Base-by-base conservation (phyloP, 2,888 invertebrate species). In the Oscheius sp. region DNA sequence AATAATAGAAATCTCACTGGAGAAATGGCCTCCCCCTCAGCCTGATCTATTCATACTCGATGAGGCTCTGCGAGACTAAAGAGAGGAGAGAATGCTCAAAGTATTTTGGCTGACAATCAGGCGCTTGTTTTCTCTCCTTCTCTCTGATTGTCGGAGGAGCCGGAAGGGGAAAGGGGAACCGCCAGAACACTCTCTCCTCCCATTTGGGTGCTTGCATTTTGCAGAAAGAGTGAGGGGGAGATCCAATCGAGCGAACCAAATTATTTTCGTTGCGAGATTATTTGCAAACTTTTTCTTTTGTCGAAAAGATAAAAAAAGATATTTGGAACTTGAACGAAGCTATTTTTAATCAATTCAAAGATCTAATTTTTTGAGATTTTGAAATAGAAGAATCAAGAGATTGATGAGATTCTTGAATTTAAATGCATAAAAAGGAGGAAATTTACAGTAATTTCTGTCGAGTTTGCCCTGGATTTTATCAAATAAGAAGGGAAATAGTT, bases 101-200 rank as follows among this genome's bases (percentile, higher is more conserved):
- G 20, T 20, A 42, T 42, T 42, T 42, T 42, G 42, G 20, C 42
- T 23, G 48, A 23, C 48, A 48, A 48, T 48, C 48, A 48, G 48
- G 3, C 48, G 20, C 12, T 25, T 48, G 48, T 48, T 48, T 48
- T 3, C 12, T 48, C 25, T 20, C 12, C 6, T 4, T 3, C 23
- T 17, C 3, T 4, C 48, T 48, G 48, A 48, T 48, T 48, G 48
- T 20, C n/a, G n/a, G 48, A 10, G 8, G 37, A 8, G 37, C 8
- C 37, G 37, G 37, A 37, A 37, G 37, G 15, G 37, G 37, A 45
- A 6, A 34, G 12, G 8, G 37, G 12, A 34, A 10, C 12, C 8
- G 37, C 37, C 37, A 34, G 12, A 34, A 10, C 37, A 34, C 37
- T 34, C 6, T 6, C 37, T 12, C 8, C 12, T 34, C 6, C 37